Percentiles rank a stretch among this genome's conserved stretches.
These are phyloP conservation scores for Bostrychus sinensis DNA, from an alignment of 2,113 vertebrate genomes.

Conservation along the genomic window DNA sequence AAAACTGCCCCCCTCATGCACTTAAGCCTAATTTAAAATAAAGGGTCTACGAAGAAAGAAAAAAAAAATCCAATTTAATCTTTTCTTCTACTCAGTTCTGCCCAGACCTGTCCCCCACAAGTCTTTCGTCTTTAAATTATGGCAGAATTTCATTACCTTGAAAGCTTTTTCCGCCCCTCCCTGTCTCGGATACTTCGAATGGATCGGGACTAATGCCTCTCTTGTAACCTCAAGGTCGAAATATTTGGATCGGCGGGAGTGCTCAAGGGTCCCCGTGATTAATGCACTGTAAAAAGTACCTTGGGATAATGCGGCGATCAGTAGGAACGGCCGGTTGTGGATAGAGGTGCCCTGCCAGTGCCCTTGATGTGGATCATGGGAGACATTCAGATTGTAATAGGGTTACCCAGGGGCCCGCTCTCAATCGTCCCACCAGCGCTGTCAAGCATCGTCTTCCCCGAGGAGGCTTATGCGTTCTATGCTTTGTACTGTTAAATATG, in stretches of 20 bases:
- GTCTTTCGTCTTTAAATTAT: slow-evolving; percentile 85
- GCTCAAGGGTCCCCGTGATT: slow-evolving; percentile 82
- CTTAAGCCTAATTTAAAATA: slow-evolving; percentile 85
- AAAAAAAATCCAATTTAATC: slow-evolving; percentile 84
- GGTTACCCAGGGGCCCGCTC: slow-evolving; percentile 54
- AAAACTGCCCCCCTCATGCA: slow-evolving; percentile 78
- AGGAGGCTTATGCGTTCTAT: slow-evolving; percentile 31
- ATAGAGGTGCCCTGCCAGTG: slow-evolving; percentile 68
- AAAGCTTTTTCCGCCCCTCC: slow-evolving; percentile 80
- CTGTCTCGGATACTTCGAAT: slow-evolving; percentile 76
- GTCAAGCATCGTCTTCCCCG: slow-evolving; percentile 27
- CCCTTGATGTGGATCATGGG: slow-evolving; percentile 75
- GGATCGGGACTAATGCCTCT: slow-evolving; percentile 84
- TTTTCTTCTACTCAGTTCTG: slow-evolving; percentile 65
- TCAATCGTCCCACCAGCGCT: slow-evolving; percentile 38
- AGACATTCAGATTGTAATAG: slow-evolving; percentile 72
- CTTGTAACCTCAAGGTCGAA: slow-evolving; percentile 85
- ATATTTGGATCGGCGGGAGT: slow-evolving; percentile 79
- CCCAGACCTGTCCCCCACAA: slow-evolving; percentile 77
- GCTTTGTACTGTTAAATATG: slow-evolving; percentile 32
- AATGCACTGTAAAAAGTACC: slow-evolving; percentile 82
- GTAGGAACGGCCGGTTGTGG: slow-evolving; percentile 28
- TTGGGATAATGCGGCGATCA: slow-evolving; percentile 72
- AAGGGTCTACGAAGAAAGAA: slow-evolving; percentile 54
- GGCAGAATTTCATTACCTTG: slow-evolving; percentile 86